Conservation (phyloP, 1,140 invertebrate species). For the Drosophila mauritiana region DNA sequence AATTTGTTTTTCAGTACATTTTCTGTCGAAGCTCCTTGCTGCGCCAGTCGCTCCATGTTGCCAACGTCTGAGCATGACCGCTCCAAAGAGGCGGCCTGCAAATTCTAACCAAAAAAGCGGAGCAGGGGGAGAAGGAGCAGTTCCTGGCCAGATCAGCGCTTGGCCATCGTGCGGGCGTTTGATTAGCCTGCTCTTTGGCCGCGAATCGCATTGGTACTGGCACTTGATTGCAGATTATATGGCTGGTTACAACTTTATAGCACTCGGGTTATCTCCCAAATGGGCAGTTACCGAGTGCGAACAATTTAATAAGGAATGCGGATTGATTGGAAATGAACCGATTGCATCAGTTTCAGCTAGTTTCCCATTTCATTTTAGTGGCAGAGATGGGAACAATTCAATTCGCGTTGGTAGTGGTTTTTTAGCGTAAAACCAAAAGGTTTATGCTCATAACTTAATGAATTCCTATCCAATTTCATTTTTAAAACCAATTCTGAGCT, state of each 20-base stretch:
- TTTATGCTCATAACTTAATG: background rate
- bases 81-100: conserved; percentile 46
- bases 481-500: background rate
- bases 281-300: conserved; percentile 50
- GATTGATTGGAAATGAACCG: conserved; percentile 29
- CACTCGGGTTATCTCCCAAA: conserved; percentile 47
- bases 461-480: background rate
- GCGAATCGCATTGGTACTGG: conserved; percentile 33
- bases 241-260: conserved; percentile 74
- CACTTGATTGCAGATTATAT: conserved; percentile 74
- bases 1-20: background rate
- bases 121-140: conserved; percentile 3
- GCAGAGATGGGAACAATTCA: background rate
- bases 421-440: background rate
- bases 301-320: conserved; percentile 64
- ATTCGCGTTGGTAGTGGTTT: background rate
- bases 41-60: conserved; percentile 50
- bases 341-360: conserved; percentile 14
- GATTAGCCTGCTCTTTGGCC: conserved; percentile 55
- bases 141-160: conserved; percentile 39
- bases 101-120: conserved; percentile 12
- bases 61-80: conserved; percentile 61
- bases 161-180: conserved; percentile 75
- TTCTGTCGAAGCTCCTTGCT: conserved; percentile 7
- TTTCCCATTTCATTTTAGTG: conserved; percentile 2